Conservation (phyloP, 2,888 invertebrate genomes). For the Ligdia adustata region DNA sequence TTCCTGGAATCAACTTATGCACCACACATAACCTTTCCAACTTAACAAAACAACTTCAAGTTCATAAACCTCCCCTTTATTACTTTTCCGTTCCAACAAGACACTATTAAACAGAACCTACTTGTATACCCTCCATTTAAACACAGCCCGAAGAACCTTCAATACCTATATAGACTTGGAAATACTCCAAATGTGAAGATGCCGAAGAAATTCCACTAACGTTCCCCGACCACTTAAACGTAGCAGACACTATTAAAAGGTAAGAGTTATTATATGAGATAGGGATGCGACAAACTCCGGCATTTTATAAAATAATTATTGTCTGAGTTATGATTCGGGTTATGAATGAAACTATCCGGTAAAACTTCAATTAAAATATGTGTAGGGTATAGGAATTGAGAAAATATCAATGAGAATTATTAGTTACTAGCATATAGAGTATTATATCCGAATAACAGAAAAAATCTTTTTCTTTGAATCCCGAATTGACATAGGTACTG, state of each 20-base stretch:
- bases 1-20: no score
- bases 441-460: no score
- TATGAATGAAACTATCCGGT: no score
- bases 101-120: constrained; percentile 46
- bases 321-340: no score
- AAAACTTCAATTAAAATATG: no score
- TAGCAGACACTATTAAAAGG: constrained; percentile 56
- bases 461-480: no score
- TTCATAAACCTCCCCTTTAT: constrained; percentile 11
- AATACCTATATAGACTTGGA: constrained; percentile 74
- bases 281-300: constrained; percentile 5
- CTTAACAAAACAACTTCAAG: constrained; percentile 2
- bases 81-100: constrained; percentile 22
- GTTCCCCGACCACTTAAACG: constrained; percentile 37
- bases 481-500: no score
- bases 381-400: no score
- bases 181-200: constrained; percentile 71
- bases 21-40: not conserved
- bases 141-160: constrained; percentile 52
- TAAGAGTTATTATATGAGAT: constrained; percentile 49
- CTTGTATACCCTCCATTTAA: constrained; percentile 56
- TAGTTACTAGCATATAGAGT: no score
- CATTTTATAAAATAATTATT: no score
- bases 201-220: constrained; percentile 51
- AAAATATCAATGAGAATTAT: no score